Base-by-base conservation (phyloP, 2,888 invertebrate species). In the Nymphalis urticae region DNA sequence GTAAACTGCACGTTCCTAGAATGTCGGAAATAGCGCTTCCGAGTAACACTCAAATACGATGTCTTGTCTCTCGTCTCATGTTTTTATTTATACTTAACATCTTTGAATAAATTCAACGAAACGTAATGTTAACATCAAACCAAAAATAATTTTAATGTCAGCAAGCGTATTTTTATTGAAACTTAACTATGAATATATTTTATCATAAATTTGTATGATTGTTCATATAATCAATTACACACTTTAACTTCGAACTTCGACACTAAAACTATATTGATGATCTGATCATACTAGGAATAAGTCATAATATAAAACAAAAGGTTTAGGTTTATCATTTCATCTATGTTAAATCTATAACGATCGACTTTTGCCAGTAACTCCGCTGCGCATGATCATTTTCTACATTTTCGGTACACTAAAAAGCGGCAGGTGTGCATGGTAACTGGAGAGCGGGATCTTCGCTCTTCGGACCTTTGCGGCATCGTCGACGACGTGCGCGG, bases 1-100 rank as follows among this genome's bases (percentile, higher is more conserved):
- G 70, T 73, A 69, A 74, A 72, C 72, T 70, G 74, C 69, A 78
- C 85, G 79, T 89, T 90, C 89, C 74, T 76, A 83, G 89, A 89
- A 89, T 83, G 84, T 87, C 89, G 88, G 88, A 89, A 88, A 89
- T 90, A 90, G 87, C 87, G 82, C 82, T 90, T 90, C 89, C 87
- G 85, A 89, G 90, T 89, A 89, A 85, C 85, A 85, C 84, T 85
- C 85, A 83, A 84, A 85, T 88, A 83, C 81, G 82, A 87, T 88
- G 86, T 86, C 83, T 86, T 85, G 85, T 85, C 86, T 82, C 82
- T 78, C 76, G 79, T 78, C 75, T 75, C 72, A 75, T 78, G 80
- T 84, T 84, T 85, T 85, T 85, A 83, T 84, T 82, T 83, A 80
- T 75, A 73, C 72, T 72, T 77, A 63, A 69, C 61, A 50, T 58